Base-by-base conservation (phyloP, 2,888 invertebrate genomes). In the Eristalis intricaria region DNA sequence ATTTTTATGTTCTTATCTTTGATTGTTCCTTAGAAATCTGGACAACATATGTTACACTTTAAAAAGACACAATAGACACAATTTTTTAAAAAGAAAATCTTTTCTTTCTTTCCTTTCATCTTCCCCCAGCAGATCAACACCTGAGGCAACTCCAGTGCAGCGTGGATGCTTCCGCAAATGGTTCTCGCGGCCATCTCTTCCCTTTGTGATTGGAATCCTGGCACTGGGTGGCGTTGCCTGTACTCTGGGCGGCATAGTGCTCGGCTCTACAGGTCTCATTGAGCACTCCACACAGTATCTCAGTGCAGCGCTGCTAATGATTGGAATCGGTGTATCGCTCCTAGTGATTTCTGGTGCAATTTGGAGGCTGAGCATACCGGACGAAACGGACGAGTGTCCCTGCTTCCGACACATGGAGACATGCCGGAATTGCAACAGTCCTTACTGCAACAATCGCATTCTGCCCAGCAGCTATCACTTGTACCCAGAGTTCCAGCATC, bases 401-500 rank as follows among this genome's bases (percentile, higher is more conserved):
- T 97, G 96, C 66, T 93, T 95, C 92, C 93, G 92, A 90, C 94
- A 91, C 92, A 77, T 94, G 94, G 90, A 95, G 93, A 89, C 94
- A 92, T 89, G 94, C 92, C 91, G 92, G 40, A 92, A 92, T 80
- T 92, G 94, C 86, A 93, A 95, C 88, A 94, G 95, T 89, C 95
- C 96, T 68, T 97, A 96, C 91, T 92, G 93, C 87, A 97, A 96
- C 61, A 94, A 97, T 86, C 96, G 97, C 0, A 96, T 97, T 92
- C 96, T 98, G 92, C 97, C 97, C 0, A 91, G 91, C 32, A 97
- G 97, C 91, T 97, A 97, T 91, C 97, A 97, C 97, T 95, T 98
- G 94, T 98, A 98, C 93, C 98, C 98, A 3, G 99, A 99, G 94
- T 99, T 99, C 92, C 98, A 98, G 92, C 98, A 97, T 93, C 95